A percentile compares a stretch with the other conserved stretches of the same genome.
Conservation (phyloP, 2,113 vertebrate species). For the Bettongia penicillata region DNA sequence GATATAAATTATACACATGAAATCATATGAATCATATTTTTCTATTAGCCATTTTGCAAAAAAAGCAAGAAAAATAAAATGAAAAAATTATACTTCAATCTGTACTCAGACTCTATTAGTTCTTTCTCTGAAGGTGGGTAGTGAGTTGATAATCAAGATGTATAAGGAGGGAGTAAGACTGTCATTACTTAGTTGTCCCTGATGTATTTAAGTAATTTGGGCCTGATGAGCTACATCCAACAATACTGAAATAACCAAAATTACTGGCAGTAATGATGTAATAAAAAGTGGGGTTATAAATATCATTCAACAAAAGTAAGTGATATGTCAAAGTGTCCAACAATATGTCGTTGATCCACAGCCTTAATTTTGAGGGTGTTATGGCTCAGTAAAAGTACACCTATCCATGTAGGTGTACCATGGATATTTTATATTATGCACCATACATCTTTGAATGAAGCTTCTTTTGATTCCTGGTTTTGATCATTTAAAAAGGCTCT, state of each 20-base stretch:
- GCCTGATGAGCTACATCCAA: not conserved
- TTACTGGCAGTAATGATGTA: not conserved
- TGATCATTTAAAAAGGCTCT: not conserved
- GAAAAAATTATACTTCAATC: not conserved
- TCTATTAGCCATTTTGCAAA: not conserved
- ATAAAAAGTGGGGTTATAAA: not conserved
- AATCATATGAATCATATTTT: not conserved
- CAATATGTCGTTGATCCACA: not conserved
- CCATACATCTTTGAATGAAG: not conserved
- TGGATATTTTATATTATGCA: not conserved
- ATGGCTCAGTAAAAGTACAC: too few relatives aligned
- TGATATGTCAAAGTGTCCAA: not conserved
- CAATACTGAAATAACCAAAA: not conserved
- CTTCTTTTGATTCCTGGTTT: not conserved
- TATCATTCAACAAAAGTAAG: not conserved
- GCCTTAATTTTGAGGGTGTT: not conserved
- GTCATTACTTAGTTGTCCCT: not conserved
- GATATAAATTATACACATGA: not conserved
- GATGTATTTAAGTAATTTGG: not conserved
- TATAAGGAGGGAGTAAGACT: not conserved
- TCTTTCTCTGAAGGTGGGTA: not conserved
- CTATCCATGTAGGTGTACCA: not conserved
- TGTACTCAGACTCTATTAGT: not conserved
- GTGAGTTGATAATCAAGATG: not conserved
- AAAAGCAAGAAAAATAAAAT: not conserved